These are phyloP conservation scores for Lates japonicus DNA, from an alignment of 2,797 vertebrate genomes.

Conservation along the genomic window DNA sequence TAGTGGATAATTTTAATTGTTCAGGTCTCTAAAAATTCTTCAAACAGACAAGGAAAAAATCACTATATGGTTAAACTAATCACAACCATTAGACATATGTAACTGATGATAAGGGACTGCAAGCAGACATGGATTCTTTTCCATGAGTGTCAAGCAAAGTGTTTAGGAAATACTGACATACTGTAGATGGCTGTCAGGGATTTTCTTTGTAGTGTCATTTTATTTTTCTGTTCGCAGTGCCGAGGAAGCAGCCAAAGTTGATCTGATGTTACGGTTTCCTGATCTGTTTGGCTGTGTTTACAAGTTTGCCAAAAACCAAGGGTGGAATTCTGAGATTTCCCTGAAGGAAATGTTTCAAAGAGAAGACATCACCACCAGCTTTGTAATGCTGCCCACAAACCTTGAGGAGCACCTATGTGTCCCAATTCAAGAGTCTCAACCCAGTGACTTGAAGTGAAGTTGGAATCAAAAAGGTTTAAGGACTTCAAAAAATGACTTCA, in stretches of 20 bases:
- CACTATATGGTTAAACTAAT: not conserved
- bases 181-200: too few species aligned
- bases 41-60: too few species aligned
- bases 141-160: too few species aligned
- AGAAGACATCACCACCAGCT: conserved; percentile 12
- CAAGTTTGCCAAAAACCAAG: conserved; percentile 58
- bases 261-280: conserved; percentile 63
- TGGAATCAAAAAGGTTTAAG: not conserved
- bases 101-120: not conserved
- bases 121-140: not conserved
- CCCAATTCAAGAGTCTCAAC: conserved; percentile 39
- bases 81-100: not conserved
- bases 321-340: conserved; percentile 60
- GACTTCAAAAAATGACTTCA: not conserved
- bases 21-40: not conserved
- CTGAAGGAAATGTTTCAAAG: conserved; percentile 56
- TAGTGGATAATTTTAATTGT: not conserved
- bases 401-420: not conserved
- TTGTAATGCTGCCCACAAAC: not conserved
- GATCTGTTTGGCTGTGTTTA: conserved; percentile 72
- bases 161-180: too few species aligned
- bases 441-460: conserved; percentile 1
- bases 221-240: conserved; percentile 45
- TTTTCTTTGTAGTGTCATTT: not conserved
- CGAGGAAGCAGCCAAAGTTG: conserved; percentile 39